Base-by-base conservation (phyloP, 2,888 invertebrate species). In the Drosophila kambysellisi region DNA sequence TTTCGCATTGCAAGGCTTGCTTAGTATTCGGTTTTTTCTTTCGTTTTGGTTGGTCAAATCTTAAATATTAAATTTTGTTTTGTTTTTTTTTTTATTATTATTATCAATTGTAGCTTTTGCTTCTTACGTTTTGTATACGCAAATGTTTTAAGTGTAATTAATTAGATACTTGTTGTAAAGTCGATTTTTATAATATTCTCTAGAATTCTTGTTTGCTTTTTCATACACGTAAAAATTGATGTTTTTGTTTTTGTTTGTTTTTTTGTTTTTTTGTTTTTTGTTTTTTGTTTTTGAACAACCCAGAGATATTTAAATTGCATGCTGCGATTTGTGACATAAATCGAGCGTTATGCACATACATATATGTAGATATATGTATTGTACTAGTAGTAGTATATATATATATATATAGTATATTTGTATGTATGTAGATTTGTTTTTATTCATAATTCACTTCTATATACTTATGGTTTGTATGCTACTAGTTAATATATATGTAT, bases 11-110 rank as follows among this genome's bases (percentile, higher is more conserved):
- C 76, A 73, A 68, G 76, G 51, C 76, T 76, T 50, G 39, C 33
- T 70, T 51, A 33, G 64, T 74, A 59, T 66, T 72, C 58, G 60
- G 58, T 73, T 75, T 70, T 60, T 48, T 70, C 54, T 54, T 57
- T 30, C 33, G 15, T 37, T 66, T 61, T 60, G 52, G 75, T 85
- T 87, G 79, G 77, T 88, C 81, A 84, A 80, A 80, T 84, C 83
- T 84, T 88, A 87, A 74, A 68, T 61, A 66, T 70, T 77, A 77
- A 4, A 33, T 64, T 41, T 58, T 57, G 62, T 43, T 33, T 51
- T 48, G 51, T 57, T 63, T 59, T 51, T 48, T 53, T 57, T 63
- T 59, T 29, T 20, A 25, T 33, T 30, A 9, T 82, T 73, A 75
- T 81, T 78, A 80, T 83, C 70, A 69, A 76, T 69, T 72, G 70